phyloP scores from a whole-genome alignment of 2,797 vertebrate genomes.

The Chromobotia macracanthus region DNA sequence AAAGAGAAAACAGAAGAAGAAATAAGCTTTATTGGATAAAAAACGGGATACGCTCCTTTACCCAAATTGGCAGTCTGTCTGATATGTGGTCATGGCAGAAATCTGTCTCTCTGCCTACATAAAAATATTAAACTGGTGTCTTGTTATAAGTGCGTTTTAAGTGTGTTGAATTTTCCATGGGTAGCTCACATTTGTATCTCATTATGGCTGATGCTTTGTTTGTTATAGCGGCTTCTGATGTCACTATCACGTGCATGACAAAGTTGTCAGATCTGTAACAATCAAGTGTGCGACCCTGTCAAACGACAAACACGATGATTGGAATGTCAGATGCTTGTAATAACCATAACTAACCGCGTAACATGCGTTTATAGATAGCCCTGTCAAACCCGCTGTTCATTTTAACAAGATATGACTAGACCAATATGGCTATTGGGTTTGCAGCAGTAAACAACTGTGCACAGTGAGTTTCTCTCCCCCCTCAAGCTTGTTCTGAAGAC shows the following conservation, averaged over 20 bases:
- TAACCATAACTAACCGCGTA: constrained; percentile 29
- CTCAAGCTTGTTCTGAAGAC: constrained; percentile 9
- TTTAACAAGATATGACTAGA: neutral
- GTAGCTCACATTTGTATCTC: constrained; percentile 7
- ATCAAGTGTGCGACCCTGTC: neutral
- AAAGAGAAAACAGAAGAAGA: constrained; percentile 54
- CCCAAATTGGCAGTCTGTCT: neutral
- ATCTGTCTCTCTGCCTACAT: neutral
- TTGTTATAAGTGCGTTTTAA: neutral
- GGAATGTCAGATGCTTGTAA: constrained; percentile 27
- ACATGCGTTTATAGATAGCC: neutral
- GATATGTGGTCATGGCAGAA: neutral
- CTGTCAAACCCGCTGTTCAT: neutral
- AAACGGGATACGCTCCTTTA: neutral
- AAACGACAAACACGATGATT: constrained; percentile 1
- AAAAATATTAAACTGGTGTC: neutral
- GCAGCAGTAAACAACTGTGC: neutral
- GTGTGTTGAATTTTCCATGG: neutral
- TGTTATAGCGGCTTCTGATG: constrained; percentile 17
- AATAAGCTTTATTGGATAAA: constrained; percentile 41
- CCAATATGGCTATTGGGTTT: neutral
- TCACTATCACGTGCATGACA: constrained; percentile 7
- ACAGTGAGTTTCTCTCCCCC: neutral
- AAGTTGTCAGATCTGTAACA: constrained; percentile 29
- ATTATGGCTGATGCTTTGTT: neutral